A percentile compares a stretch with the other conserved stretches of the same genome.
Evolutionary conservation across 2,797 vertebrate species (phyloP).

Genomic region (Sebastes baramenuke): DNA sequence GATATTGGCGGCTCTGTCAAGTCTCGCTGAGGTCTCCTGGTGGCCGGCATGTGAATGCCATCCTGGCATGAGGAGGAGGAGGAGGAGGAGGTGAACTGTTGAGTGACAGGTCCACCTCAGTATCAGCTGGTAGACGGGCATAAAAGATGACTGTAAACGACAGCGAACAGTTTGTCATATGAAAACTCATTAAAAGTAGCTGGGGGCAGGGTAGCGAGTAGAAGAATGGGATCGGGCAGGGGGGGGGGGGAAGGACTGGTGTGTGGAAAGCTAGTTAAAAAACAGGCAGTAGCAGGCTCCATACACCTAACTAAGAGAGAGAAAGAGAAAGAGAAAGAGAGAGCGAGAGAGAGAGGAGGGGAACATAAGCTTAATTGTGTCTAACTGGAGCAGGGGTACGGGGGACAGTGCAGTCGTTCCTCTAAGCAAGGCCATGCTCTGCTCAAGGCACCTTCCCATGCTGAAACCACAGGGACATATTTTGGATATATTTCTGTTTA

Average conservation of each 20-base stretch:
- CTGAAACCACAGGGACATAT: conserved; percentile 80
- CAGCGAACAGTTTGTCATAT: conserved; percentile 74
- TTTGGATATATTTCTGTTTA: conserved; percentile 39
- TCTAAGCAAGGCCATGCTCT: conserved; percentile 86
- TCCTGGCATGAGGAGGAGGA: conserved; percentile 18
- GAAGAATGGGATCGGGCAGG: conserved; percentile 52
- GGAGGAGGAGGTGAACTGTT: conserved; percentile 38
- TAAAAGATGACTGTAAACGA: conserved; percentile 73
- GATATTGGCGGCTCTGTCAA: conserved; percentile 53
- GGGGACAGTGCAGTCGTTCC: conserved; percentile 77
- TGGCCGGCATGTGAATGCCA: conserved; percentile 47
- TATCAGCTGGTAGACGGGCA: conserved; percentile 65
- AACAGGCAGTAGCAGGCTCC: conserved; percentile 76
- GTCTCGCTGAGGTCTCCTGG: conserved; percentile 52
- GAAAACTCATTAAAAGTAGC: conserved; percentile 70
- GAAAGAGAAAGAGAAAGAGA: conserved; percentile 41
- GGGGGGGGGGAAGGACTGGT: conserved; percentile 17
- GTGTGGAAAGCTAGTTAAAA: conserved; percentile 58
- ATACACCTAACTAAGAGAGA: conserved; percentile 58
- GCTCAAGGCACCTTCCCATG: conserved; percentile 84
- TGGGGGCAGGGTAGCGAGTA: conserved; percentile 41
- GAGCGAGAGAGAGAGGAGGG: conserved; percentile 41
- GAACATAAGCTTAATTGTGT: conserved; percentile 57
- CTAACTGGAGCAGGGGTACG: conserved; percentile 63
- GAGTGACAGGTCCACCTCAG: conserved; percentile 55